These are phyloP conservation scores for Thaumetopoea pityocampa DNA, from an alignment of 1,140 invertebrate species.

Conservation along the genomic window DNA sequence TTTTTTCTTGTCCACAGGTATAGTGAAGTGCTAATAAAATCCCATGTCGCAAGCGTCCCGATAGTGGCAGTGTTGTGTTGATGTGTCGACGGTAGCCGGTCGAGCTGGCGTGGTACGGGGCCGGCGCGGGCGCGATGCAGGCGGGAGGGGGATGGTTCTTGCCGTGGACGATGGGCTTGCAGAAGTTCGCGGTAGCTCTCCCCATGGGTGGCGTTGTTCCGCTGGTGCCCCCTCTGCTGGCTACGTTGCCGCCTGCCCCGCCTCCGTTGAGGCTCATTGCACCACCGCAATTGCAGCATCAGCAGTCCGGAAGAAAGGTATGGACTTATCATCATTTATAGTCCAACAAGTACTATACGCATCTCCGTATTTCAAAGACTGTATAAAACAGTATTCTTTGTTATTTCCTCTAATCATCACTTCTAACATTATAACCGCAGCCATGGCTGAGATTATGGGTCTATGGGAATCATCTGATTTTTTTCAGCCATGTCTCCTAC, in stretches of 20 bases:
- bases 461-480: too few relatives aligned
- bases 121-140: constrained; percentile 61
- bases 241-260: constrained; percentile 51
- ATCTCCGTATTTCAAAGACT: not conserved
- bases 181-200: constrained; percentile 64
- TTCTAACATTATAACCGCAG: too few relatives aligned
- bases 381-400: not conserved
- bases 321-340: constrained; percentile 2
- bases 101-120: constrained; percentile 70
- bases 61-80: constrained; percentile 30
- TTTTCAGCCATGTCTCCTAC: too few relatives aligned
- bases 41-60: constrained; percentile 15
- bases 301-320: constrained; percentile 56
- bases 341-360: not conserved
- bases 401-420: constrained; percentile 1
- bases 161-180: constrained; percentile 61
- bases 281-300: constrained; percentile 44
- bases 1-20: constrained; percentile 48
- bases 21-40: constrained; percentile 35
- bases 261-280: constrained; percentile 56
- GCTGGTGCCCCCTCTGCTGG: constrained; percentile 55
- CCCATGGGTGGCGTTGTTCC: constrained; percentile 65
- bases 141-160: constrained; percentile 64
- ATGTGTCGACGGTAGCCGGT: constrained; percentile 43
- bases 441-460: too few relatives aligned